Evolutionary conservation across 2,113 vertebrate species (phyloP).

Genomic region (Ceyx margarethae): DNA sequence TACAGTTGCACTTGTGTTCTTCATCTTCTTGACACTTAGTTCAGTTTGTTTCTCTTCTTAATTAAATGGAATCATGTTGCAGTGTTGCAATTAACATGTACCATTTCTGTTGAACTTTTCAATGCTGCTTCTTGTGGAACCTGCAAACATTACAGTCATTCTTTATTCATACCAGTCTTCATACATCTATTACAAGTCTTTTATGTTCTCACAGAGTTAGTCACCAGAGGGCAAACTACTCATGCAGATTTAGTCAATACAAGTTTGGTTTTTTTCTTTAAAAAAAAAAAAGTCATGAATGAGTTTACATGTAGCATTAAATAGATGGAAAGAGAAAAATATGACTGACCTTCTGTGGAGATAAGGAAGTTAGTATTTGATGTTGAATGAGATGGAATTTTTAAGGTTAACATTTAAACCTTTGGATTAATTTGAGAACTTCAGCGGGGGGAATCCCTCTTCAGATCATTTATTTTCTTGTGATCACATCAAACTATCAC

Average conservation of each 20-base stretch:
- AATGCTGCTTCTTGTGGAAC: not conserved
- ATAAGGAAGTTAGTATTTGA: not conserved
- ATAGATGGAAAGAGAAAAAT: not conserved
- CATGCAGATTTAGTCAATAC: not conserved
- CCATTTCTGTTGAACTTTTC: not conserved
- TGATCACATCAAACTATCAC: not conserved
- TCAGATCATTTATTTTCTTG: not conserved
- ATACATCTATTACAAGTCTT: not conserved
- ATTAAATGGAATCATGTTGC: not conserved
- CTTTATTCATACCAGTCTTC: not conserved
- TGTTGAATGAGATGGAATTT: not conserved
- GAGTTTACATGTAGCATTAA: not conserved
- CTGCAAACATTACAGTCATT: not conserved
- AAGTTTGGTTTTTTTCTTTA: not conserved
- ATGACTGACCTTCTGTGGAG: not conserved
- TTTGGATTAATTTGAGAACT: not conserved
- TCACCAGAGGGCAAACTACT: slow-evolving; percentile 59
- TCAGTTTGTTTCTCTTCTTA: not conserved
- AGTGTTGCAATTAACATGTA: not conserved
- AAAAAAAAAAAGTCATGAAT: not conserved
- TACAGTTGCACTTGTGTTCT: not conserved
- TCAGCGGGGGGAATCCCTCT: not conserved
- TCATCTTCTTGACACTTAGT: not conserved
- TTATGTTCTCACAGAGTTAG: not conserved
- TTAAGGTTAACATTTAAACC: not conserved